Evolutionary conservation across 2,888 invertebrate species (phyloP).

Genomic region (Agrotis clavis): DNA sequence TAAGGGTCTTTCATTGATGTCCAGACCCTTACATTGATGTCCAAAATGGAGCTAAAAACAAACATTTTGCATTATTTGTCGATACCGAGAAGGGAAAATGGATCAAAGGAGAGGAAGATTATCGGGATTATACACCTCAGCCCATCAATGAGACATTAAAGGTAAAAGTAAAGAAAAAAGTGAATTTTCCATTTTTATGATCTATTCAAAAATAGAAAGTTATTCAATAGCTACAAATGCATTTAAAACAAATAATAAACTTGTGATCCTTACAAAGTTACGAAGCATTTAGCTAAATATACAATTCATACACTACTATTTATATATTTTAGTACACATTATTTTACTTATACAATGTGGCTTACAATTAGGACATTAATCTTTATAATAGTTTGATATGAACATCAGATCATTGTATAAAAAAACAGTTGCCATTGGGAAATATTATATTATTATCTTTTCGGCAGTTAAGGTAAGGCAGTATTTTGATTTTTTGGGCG

Average conservation of each 20-base stretch:
- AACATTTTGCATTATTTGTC: too few species aligned
- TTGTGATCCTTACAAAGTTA: slow-evolving; percentile 18
- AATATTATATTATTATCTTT: slow-evolving; percentile 15
- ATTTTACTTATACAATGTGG: slow-evolving; percentile 37
- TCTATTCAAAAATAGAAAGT: neutral
- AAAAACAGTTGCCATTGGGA: slow-evolving; percentile 39
- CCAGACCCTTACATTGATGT: too few species aligned
- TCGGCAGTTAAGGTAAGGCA: neutral
- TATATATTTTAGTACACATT: slow-evolving; percentile 44
- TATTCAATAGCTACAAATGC: slow-evolving; percentile 16
- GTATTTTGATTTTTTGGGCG: neutral
- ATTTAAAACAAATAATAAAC: slow-evolving; percentile 22
- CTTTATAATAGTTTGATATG: slow-evolving; percentile 43
- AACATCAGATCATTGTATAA: slow-evolving; percentile 42
- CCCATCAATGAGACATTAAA: too few species aligned
- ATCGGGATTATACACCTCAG: too few species aligned
- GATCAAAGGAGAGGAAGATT: too few species aligned
- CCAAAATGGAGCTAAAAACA: too few species aligned
- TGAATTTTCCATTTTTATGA: neutral
- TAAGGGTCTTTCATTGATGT: too few species aligned
- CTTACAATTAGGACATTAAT: slow-evolving; percentile 30
- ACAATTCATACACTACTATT: slow-evolving; percentile 51
- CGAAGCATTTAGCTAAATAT: slow-evolving; percentile 35
- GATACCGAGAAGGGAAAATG: too few species aligned
- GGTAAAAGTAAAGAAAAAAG: too few species aligned